Percentiles rank a stretch among this genome's conserved stretches.
phyloP scores from a whole-genome alignment of 2,797 vertebrate genomes.

The Cyprinella venusta region DNA sequence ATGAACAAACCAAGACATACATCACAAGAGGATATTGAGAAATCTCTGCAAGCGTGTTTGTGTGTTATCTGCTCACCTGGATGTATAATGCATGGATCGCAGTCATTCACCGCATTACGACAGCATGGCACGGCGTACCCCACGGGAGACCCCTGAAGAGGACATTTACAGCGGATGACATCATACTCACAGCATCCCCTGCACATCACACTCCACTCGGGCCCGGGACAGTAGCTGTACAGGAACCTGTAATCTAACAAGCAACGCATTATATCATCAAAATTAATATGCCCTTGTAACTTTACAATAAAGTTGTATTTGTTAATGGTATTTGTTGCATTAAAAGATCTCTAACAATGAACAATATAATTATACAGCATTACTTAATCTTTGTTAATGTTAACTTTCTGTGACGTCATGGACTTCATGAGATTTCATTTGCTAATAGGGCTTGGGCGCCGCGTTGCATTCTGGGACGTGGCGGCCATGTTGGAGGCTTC shows the following conservation, averaged over 20 bases:
- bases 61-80: constrained; percentile 80
- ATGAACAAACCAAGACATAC: not conserved
- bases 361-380: too few relatives aligned
- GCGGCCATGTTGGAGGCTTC: too few relatives aligned
- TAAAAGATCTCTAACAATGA: too few relatives aligned
- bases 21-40: not conserved
- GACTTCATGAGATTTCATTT: too few relatives aligned
- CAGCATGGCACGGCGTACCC: constrained; percentile 98
- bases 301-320: not conserved
- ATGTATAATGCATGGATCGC: constrained; percentile 96
- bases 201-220: constrained; percentile 97
- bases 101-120: constrained; percentile 92
- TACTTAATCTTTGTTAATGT: too few relatives aligned
- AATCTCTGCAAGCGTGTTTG: not conserved
- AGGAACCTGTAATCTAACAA: constrained; percentile 90
- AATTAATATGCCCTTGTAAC: not conserved
- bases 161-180: constrained; percentile 91
- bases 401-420: too few relatives aligned
- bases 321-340: too few relatives aligned
- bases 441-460: too few relatives aligned
- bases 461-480: too few relatives aligned
- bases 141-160: constrained; percentile 86
- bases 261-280: not conserved
- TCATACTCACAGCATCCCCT: constrained; percentile 95
- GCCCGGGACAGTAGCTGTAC: constrained; percentile 90